These are phyloP conservation scores for Bergia puertoricense DNA, from an alignment of 92 coral and sea anemone genomes.

Conservation along the genomic window DNA sequence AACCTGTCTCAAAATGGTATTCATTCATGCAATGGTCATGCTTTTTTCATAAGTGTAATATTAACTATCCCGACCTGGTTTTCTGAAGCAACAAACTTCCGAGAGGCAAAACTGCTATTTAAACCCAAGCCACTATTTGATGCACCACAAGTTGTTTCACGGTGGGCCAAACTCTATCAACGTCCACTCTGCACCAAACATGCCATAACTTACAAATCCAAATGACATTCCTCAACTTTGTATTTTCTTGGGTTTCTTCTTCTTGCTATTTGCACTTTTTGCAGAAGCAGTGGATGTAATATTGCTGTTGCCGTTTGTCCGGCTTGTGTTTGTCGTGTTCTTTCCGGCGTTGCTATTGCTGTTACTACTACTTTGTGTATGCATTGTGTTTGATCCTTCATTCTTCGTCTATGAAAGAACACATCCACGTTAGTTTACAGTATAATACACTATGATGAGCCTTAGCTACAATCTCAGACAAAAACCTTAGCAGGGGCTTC, in stretches of 20 bases:
- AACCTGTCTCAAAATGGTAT: background rate
- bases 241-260: slow-evolving; percentile 18
- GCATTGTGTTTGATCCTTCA: slow-evolving; percentile 8
- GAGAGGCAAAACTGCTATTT: background rate
- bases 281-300: slow-evolving; percentile 14
- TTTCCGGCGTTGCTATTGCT: background rate
- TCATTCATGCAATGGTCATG: background rate
- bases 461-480: background rate
- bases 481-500: too few species aligned
- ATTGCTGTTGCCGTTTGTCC: slow-evolving; percentile 8
- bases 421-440: background rate
- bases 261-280: slow-evolving; percentile 22
- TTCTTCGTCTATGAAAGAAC: background rate
- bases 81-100: background rate
- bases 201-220: slow-evolving; percentile 18
- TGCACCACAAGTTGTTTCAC: background rate
- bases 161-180: background rate
- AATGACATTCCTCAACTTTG: slow-evolving; percentile 19
- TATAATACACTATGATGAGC: background rate
- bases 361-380: background rate
- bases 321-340: background rate
- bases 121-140: background rate
- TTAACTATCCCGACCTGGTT: background rate
- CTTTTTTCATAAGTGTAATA: background rate
- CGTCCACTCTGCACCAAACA: background rate